These are phyloP conservation scores for Leptothorax acervorum DNA, from an alignment of 2,888 invertebrate species.

Conservation along the genomic window DNA sequence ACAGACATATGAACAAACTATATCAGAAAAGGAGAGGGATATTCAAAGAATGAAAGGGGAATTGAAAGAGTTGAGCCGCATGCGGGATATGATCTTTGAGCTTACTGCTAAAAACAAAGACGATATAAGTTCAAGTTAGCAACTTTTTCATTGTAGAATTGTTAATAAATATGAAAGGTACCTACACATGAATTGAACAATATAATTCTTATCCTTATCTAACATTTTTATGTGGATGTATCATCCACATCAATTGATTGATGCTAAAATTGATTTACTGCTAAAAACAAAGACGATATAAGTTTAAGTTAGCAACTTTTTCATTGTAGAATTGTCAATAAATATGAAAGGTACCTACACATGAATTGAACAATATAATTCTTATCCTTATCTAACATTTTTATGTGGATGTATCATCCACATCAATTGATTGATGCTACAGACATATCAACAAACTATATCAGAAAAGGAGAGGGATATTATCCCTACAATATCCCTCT, in stretches of 20 bases:
- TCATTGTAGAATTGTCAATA: conserved; percentile 48
- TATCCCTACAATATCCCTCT: too few relatives aligned
- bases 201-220: conserved; percentile 34
- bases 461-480: too few relatives aligned
- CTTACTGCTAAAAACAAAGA: conserved; percentile 81
- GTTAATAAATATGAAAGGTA: conserved; percentile 51
- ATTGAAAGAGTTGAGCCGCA: conserved; percentile 79
- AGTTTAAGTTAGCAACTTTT: conserved; percentile 60
- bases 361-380: conserved; percentile 12
- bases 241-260: too few relatives aligned
- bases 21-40: conserved; percentile 78
- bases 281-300: conserved; percentile 79
- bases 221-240: conserved; percentile 32
- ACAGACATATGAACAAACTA: conserved; percentile 74
- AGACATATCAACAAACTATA: too few relatives aligned
- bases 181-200: neutral
- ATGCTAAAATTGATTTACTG: too few relatives aligned
- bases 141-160: conserved; percentile 38
- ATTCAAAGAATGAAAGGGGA: conserved; percentile 75
- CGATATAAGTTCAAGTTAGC: conserved; percentile 70
- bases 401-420: too few relatives aligned
- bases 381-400: conserved; percentile 47
- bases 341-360: conserved; percentile 43
- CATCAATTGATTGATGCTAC: too few relatives aligned
- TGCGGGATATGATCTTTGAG: conserved; percentile 83